A percentile compares a stretch with the other conserved stretches of the same genome.
These are phyloP conservation scores for Prorops nasuta DNA, from an alignment of 1,140 invertebrate genomes.

Conservation along the genomic window DNA sequence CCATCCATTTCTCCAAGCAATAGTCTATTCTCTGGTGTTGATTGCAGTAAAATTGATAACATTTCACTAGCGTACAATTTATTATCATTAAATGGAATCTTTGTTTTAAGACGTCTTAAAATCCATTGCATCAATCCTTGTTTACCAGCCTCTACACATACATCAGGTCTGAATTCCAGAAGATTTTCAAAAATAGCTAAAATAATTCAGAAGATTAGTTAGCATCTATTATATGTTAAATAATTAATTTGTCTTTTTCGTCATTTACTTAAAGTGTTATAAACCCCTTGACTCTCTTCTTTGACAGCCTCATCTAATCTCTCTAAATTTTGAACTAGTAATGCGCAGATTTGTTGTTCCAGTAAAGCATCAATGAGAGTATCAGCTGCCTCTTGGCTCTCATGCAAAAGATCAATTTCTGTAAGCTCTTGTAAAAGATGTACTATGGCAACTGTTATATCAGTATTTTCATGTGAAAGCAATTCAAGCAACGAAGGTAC, in stretches of 20 bases:
- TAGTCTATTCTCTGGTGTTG: conserved; percentile 78
- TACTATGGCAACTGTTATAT: conserved; percentile 81
- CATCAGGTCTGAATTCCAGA: conserved; percentile 84
- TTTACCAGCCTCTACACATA: conserved; percentile 79
- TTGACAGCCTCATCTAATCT: conserved; percentile 90
- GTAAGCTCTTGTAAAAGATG: conserved; percentile 89
- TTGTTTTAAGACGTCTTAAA: conserved; percentile 82
- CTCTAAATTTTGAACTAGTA: conserved; percentile 90
- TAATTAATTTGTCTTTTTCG: too few relatives aligned
- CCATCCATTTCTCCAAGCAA: conserved; percentile 90
- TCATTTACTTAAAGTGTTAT: conserved; percentile 83
- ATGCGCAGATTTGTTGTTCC: conserved; percentile 86
- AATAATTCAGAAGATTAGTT: conserved; percentile 23
- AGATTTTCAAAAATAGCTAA: conserved; percentile 86
- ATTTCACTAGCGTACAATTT: conserved; percentile 97
- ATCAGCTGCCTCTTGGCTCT: conserved; percentile 81
- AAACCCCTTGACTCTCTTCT: conserved; percentile 95
- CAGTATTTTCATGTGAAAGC: conserved; percentile 95
- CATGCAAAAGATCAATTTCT: conserved; percentile 93
- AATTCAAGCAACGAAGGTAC: conserved; percentile 90
- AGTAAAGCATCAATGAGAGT: conserved; percentile 76
- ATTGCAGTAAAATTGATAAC: conserved; percentile 92
- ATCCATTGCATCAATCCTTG: conserved; percentile 93
- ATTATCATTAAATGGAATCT: conserved; percentile 91
- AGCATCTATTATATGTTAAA: neutral